phyloP scores from a whole-genome alignment of 2,797 vertebrate genomes.

The Oreortyx pictus region DNA sequence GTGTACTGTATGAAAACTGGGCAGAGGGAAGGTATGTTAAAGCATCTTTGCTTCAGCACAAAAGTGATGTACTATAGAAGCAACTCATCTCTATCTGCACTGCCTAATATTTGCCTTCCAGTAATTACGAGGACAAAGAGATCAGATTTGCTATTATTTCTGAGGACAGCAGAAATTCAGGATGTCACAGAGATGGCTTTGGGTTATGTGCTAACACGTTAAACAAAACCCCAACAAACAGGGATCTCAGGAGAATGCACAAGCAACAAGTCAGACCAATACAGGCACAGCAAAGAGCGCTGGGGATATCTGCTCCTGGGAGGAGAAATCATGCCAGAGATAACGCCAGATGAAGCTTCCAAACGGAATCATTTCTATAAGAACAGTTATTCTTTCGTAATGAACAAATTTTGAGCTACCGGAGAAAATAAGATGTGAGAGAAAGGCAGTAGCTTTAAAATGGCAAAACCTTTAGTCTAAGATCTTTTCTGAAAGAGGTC shows the following conservation, averaged over 20 bases:
- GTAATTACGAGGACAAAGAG: neutral
- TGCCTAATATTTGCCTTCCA: neutral
- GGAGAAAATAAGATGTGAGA: neutral
- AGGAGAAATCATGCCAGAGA: neutral
- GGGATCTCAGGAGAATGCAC: neutral
- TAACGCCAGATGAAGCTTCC: neutral
- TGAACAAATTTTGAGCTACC: neutral
- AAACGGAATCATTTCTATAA: neutral
- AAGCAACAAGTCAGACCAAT: neutral
- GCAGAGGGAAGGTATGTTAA: neutral
- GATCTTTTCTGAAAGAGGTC: conserved; percentile 7
- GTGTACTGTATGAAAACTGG: neutral
- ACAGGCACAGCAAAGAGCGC: neutral
- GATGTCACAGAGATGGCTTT: neutral
- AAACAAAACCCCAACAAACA: neutral
- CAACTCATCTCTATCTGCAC: neutral
- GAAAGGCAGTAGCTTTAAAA: neutral
- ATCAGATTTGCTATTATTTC: neutral
- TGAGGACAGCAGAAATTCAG: neutral
- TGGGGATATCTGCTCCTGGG: neutral
- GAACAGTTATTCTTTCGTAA: neutral
- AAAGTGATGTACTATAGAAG: neutral
- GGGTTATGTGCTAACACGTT: neutral
- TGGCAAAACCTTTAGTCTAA: neutral
- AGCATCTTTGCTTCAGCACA: neutral